Base-by-base conservation (phyloP, 1,140 invertebrate species). In the Zaprionus tsacasi region DNA sequence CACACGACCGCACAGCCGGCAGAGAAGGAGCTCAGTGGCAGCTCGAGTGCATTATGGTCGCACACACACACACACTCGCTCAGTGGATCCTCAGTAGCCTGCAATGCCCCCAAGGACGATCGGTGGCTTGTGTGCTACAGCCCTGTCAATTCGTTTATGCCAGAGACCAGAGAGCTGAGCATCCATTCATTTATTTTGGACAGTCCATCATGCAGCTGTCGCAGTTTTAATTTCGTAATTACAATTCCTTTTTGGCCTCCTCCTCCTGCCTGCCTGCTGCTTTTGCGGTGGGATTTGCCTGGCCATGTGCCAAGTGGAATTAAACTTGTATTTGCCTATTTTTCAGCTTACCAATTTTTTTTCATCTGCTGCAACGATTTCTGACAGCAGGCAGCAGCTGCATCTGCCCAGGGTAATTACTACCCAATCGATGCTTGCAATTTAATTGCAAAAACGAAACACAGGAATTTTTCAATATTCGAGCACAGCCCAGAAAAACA, bases 151-250 rank as follows among this genome's bases (percentile, higher is more conserved):
- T 66, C 55, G 64, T 67, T 63, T 65, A 65, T 73, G 78, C 67
- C 81, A 80, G 27, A 30, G 6, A 30, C 27, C 27, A 6, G 27
- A 30, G 27, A 30, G 3, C 3, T 5, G 27, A 30, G 27, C 27
- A 78, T 75, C 71, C 80, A 87, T 87, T 87, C 70, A 87, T 83
- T 87, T 88, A 83, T 67, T 83, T 88, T 60, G 66, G 79, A 79
- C 76, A 88, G 83, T 86, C 83, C 82, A 87, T 87, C 83, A 88
- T 87, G 76, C 83, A 78, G 70, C 82, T 83, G 82, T 80, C 81
- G 78, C 73, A 88, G 70, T 83, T 87, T 87, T 87, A 87, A 87
- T 87, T 87, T 75, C 82, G 83, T 87, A 87, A 87, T 87, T 87
- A 87, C 82, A 83, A 87, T 88, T 79, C 76, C 59, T 71, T 73